Percentiles rank a stretch among this genome's conserved stretches.
Conservation (phyloP, 2,113 vertebrate species). For the Solea solea region DNA sequence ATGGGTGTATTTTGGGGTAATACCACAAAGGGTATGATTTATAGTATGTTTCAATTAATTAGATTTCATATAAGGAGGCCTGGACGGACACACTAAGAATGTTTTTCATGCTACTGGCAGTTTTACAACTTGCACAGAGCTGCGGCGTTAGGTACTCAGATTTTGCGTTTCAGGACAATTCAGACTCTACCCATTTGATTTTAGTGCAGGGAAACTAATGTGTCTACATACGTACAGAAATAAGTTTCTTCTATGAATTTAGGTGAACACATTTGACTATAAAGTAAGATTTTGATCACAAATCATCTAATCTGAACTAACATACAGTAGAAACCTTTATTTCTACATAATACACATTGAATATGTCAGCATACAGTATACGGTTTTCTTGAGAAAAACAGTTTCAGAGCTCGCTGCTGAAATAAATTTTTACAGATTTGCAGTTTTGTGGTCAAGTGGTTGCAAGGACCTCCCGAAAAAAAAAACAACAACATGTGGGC, state of each 20-base stretch:
- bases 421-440: slow-evolving; percentile 29
- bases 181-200: no score
- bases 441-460: slow-evolving; percentile 35
- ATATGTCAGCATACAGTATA: neutral
- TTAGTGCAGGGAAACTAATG: no score
- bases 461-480: slow-evolving; percentile 26
- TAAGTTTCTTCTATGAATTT: no score
- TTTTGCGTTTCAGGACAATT: no score
- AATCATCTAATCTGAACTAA: no score
- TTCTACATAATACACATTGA: no score
- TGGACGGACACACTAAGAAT: neutral
- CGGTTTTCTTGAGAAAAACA: neutral
- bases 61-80: slow-evolving; percentile 9
- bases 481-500: slow-evolving; percentile 40
- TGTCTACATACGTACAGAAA: no score
- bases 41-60: slow-evolving; percentile 9
- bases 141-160: no score
- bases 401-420: slow-evolving; percentile 4
- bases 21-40: neutral
- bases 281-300: no score
- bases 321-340: no score
- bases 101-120: slow-evolving; percentile 25
- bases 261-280: no score
- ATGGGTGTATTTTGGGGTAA: neutral
- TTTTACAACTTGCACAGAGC: no score